Base-by-base conservation (phyloP, 1,140 invertebrate species). In the Cydia fagiglandana region DNA sequence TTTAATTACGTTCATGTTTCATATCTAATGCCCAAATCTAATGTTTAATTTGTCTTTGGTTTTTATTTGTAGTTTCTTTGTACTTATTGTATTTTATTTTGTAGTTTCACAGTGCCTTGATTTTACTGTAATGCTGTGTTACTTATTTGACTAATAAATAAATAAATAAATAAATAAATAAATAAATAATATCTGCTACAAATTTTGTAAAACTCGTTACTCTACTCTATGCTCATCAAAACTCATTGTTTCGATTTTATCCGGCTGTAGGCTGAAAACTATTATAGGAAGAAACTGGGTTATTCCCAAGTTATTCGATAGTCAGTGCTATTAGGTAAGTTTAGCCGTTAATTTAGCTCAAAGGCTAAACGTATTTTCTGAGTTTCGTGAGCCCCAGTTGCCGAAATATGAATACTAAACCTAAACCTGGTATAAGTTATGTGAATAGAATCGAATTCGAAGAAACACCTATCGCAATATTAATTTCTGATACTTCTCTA, bases 281-380 rank as follows among this genome's bases (percentile, higher is more conserved):
- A 70, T 38, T 68, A 13, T 20, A n/a, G 13, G n/a, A 30, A 38
- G 64, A n/a, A 24, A 9, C 64, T 38, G 66, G 34, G 15, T 45
- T 38, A 70, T 15, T 15, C 15, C 64, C 28, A 38, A 38, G 64
- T 38, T 38, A 68, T 68, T 17, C 4, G 13, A 68, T 68, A 68
- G 34, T 45, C 50, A 53, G 15, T 53, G 50, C 50, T 38, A 10
- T 38, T 38, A 38, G 9, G 66, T 38, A 70, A 20, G 15, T 70
- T n/a, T 10, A 70, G 20, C 66, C 66, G 66, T 70, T 70, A 70
- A 38, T 70, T 70, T 45, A 41, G 66, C 17, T 41, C 15, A 70
- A 70, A 70, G 66, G 66, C 34, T 70, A 38, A n/a, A 68, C 28
- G 28, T 68, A 61, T 61, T 24, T 61, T n/a, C 17, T 24, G n/a